Evolutionary conservation across 2,113 vertebrate species (phyloP).

Genomic region (Podarcis cretensis): DNA sequence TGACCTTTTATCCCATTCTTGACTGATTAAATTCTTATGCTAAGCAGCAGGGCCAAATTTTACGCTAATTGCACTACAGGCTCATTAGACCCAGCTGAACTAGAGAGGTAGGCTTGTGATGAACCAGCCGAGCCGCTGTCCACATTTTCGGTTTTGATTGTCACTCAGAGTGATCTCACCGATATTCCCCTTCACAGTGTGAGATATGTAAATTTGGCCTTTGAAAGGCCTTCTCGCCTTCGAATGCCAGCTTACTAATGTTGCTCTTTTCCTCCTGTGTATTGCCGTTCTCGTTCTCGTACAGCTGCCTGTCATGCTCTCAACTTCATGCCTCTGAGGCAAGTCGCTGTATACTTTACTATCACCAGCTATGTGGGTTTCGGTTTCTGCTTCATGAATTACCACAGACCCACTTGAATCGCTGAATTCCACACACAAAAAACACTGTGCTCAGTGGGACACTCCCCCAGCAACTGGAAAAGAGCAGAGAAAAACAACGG

Average conservation of each 20-base stretch:
- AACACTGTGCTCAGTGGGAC: background rate
- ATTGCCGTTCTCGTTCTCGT: constrained; percentile 9
- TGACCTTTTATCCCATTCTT: constrained; percentile 8
- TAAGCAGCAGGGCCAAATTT: constrained; percentile 22
- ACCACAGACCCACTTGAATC: background rate
- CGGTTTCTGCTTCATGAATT: background rate
- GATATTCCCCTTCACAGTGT: background rate
- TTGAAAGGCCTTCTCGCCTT: background rate
- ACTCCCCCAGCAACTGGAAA: background rate
- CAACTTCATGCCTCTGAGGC: background rate
- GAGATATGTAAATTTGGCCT: background rate
- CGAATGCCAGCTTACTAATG: background rate
- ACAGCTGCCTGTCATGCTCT: background rate
- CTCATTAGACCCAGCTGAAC: constrained; percentile 6
- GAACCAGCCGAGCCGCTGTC: background rate
- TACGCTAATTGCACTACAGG: constrained; percentile 7
- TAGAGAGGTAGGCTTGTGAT: background rate
- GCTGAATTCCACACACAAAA: background rate
- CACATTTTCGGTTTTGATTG: background rate
- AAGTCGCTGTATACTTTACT: background rate
- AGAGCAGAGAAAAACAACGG: background rate
- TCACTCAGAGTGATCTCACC: constrained; percentile 9
- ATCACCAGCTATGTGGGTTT: background rate
- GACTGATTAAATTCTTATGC: constrained; percentile 21
- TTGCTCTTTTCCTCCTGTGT: background rate